A percentile compares a stretch with the other conserved stretches of the same genome.
phyloP scores from a whole-genome alignment of 2,113 vertebrate genomes.

The Sorex fumeus region DNA sequence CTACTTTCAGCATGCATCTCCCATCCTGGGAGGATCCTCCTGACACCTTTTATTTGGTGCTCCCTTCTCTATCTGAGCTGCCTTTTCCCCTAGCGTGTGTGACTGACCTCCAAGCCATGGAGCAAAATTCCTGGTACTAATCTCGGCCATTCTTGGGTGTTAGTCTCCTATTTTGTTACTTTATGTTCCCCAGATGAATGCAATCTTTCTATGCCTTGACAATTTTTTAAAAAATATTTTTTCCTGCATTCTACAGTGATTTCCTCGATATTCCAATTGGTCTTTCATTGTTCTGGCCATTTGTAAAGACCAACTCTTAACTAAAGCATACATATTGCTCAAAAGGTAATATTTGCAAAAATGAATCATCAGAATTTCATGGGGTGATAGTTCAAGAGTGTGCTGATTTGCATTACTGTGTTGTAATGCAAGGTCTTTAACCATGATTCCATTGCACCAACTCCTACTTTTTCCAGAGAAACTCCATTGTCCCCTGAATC shows the following conservation, averaged over 20 bases:
- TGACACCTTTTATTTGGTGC: no score
- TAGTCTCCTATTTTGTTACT: no score
- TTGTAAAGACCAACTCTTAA: slow-evolving; percentile 37
- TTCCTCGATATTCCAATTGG: slow-evolving; percentile 44
- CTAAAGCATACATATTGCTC: slow-evolving; percentile 70
- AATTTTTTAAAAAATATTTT: slow-evolving; percentile 26
- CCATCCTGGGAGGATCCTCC: no score
- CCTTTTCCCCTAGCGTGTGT: no score
- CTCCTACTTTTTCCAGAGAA: slow-evolving; percentile 46
- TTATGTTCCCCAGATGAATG: no score
- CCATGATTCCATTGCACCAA: neutral
- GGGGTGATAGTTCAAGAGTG: slow-evolving; percentile 56
- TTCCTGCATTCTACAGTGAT: neutral
- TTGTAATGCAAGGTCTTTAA: slow-evolving; percentile 59
- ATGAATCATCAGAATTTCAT: slow-evolving; percentile 49
- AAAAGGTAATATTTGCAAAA: slow-evolving; percentile 73
- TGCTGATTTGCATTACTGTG: slow-evolving; percentile 59
- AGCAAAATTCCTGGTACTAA: no score
- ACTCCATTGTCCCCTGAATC: slow-evolving; percentile 71
- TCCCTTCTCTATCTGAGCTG: no score
- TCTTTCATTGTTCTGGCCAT: slow-evolving; percentile 44
- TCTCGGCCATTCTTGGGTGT: no score
- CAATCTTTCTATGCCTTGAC: no score
- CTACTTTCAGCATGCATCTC: no score
- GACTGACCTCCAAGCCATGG: no score